A percentile compares a stretch with the other conserved stretches of the same genome.
phyloP scores from a whole-genome alignment of 2,888 invertebrate species.

The Strigamia crassipes region DNA sequence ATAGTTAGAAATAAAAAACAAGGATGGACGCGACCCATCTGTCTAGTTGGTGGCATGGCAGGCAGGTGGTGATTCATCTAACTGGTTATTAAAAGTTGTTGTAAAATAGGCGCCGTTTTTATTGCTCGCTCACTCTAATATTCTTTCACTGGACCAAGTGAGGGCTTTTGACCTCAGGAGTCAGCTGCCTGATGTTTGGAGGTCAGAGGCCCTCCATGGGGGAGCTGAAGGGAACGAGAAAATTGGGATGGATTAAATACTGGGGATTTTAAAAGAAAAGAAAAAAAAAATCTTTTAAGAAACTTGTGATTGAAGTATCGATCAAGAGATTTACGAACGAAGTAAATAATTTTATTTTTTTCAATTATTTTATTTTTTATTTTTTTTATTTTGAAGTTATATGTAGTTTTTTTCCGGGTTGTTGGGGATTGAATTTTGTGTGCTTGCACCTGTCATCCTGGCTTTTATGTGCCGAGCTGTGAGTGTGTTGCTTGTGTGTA shows the following conservation, averaged over 20 bases:
- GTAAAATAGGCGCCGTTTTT: neutral
- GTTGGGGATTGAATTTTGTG: constrained; percentile 11
- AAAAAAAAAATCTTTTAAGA: neutral
- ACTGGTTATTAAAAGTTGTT: constrained; percentile 28
- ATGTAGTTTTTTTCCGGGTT: neutral
- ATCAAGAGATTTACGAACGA: too few relatives aligned
- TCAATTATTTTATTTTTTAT: neutral
- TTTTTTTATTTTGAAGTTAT: neutral
- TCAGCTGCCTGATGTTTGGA: constrained; percentile 3
- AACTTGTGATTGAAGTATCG: too few relatives aligned
- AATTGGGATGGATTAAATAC: neutral
- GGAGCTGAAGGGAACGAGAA: neutral
- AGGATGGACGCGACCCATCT: constrained; percentile 10
- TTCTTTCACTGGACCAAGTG: neutral
- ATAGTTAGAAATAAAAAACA: neutral
- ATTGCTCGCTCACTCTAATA: constrained; percentile 1
- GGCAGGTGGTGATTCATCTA: constrained; percentile 27
- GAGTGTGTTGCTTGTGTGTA: constrained; percentile 18
- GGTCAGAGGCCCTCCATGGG: neutral
- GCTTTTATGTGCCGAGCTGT: constrained; percentile 30
- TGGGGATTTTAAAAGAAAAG: neutral
- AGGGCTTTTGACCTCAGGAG: constrained; percentile 26
- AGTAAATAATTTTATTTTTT: neutral
- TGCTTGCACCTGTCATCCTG: constrained; percentile 29
- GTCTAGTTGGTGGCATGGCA: neutral